phyloP scores from a whole-genome alignment of 2,888 invertebrate genomes.

The Mamestra brassicae region DNA sequence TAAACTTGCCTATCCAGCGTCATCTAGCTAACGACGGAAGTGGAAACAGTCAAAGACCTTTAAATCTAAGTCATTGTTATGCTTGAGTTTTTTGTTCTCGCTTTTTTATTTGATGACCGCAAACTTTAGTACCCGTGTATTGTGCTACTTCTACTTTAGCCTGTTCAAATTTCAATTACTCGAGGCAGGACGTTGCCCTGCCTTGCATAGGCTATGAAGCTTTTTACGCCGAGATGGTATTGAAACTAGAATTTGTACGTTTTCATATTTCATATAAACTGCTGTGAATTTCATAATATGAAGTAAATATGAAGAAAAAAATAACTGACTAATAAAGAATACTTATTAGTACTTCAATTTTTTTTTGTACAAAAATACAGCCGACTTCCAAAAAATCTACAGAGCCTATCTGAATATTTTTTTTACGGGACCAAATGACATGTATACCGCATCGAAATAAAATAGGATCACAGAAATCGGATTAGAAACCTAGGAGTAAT shows the following conservation, averaged over 20 bases:
- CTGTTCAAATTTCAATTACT: not conserved
- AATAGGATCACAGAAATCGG: too few relatives aligned
- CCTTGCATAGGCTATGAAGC: too few relatives aligned
- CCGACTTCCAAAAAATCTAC: too few relatives aligned
- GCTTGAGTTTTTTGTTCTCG: constrained; percentile 9
- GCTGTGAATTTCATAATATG: not conserved
- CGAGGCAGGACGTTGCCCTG: not conserved
- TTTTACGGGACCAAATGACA: too few relatives aligned
- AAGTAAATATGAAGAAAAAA: not conserved
- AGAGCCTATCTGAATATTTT: too few relatives aligned
- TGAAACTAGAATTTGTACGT: not conserved
- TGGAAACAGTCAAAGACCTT: constrained; percentile 41
- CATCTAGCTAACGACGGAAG: constrained; percentile 13
- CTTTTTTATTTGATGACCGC: constrained; percentile 25
- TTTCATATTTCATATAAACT: not conserved
- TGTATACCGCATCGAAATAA: too few relatives aligned
- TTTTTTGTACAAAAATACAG: too few relatives aligned
- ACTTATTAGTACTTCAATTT: too few relatives aligned
- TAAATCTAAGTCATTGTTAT: constrained; percentile 24
- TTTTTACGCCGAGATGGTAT: too few relatives aligned
- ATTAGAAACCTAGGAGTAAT: too few relatives aligned
- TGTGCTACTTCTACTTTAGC: not conserved
- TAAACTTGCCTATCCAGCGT: constrained; percentile 7
- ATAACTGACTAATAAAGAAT: too few relatives aligned
- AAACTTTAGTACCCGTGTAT: not conserved